Percentiles rank a stretch among this genome's conserved stretches.
Evolutionary conservation across 2,113 vertebrate species (phyloP).

Genomic region (Dromiciops gliroides): DNA sequence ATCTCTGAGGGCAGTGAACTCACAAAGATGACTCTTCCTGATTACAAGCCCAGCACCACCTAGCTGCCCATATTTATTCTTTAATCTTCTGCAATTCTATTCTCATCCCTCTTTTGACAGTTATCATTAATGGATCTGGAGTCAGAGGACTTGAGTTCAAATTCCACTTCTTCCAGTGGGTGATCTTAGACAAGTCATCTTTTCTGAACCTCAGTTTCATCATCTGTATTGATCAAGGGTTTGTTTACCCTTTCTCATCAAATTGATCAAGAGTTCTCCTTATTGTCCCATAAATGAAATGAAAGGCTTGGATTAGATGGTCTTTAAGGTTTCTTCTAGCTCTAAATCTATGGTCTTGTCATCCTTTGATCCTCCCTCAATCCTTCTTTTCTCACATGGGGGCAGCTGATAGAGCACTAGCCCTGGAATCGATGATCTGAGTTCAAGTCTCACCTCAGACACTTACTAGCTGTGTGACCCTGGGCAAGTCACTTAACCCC

Average conservation of each 20-base stretch:
- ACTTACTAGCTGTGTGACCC: no score
- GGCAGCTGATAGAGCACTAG: no score
- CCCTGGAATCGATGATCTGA: no score
- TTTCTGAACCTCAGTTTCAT: background rate
- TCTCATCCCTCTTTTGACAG: background rate
- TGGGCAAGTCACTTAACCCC: no score
- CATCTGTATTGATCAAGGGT: background rate
- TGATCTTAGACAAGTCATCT: background rate
- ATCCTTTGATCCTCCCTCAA: no score
- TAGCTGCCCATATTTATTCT: background rate
- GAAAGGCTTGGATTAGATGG: background rate
- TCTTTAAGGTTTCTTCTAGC: background rate
- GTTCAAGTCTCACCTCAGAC: no score
- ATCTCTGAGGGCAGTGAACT: background rate
- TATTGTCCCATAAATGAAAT: background rate
- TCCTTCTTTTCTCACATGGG: no score
- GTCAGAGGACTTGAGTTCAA: background rate
- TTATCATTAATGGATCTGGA: background rate
- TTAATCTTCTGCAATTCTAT: background rate
- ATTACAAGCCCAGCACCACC: background rate
- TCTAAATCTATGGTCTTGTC: background rate
- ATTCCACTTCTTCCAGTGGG: background rate
- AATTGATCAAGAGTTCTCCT: background rate
- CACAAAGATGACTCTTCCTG: background rate
- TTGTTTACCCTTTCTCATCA: background rate